Evolutionary conservation across 2,888 invertebrate genomes (phyloP).

Genomic region (Aspidapion aeneum): DNA sequence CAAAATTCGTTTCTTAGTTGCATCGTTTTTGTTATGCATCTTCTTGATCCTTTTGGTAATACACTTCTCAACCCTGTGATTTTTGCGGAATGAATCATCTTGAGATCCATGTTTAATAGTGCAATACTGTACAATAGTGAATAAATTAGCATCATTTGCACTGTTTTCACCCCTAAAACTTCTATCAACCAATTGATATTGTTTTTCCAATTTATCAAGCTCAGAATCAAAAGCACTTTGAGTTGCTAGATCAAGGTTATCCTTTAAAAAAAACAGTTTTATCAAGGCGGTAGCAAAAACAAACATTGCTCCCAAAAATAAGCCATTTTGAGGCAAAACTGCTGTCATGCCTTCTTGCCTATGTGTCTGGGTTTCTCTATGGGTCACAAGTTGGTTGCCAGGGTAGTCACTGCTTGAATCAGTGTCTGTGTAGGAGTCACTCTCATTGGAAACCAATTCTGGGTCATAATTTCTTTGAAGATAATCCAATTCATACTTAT

Average conservation of each 20-base stretch:
- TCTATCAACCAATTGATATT: background rate
- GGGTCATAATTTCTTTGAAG: background rate
- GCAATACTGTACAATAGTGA: conserved; percentile 14
- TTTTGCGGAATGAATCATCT: background rate
- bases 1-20: background rate
- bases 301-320: background rate
- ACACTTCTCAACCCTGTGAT: conserved; percentile 16
- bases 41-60: conserved; percentile 16
- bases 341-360: background rate
- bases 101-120: conserved; percentile 10
- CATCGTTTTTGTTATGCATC: conserved; percentile 6
- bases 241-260: background rate
- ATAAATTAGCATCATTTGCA: background rate
- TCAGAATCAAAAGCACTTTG: background rate
- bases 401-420: background rate
- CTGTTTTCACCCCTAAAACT: background rate
- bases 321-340: background rate
- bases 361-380: background rate
- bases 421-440: background rate
- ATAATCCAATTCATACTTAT: background rate
- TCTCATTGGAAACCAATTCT: background rate
- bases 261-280: background rate
- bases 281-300: background rate
- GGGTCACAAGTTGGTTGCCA: background rate
- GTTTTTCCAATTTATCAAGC: background rate